Evolutionary conservation across 1,140 invertebrate genomes (phyloP).

Genomic region (Sycophaga agraensis): DNA sequence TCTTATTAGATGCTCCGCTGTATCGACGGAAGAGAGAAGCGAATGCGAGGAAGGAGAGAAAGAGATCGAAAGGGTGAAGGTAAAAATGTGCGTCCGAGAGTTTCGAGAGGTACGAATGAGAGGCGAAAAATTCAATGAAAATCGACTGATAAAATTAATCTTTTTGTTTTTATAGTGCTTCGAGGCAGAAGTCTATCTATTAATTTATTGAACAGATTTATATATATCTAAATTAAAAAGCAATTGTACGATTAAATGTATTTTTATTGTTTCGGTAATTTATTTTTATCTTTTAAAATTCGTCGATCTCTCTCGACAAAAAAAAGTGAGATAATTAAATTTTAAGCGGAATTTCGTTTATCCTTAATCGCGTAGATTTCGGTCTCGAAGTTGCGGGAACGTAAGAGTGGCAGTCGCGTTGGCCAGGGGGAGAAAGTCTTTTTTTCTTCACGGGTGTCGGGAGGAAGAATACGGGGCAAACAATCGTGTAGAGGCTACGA

Average conservation of each 20-base stretch:
- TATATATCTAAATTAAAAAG: not conserved
- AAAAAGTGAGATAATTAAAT: slow-evolving; percentile 12
- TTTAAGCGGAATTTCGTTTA: not conserved
- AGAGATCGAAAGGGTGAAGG: not conserved
- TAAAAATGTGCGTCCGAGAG: too few species aligned
- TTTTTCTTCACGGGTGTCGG: slow-evolving; percentile 9
- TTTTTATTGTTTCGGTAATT: slow-evolving; percentile 14
- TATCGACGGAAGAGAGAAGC: slow-evolving; percentile 24
- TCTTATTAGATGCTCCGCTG: slow-evolving; percentile 23
- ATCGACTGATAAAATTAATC: slow-evolving; percentile 18
- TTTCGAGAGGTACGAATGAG: too few species aligned
- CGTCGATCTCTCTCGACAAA: not conserved
- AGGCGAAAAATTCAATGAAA: slow-evolving; percentile 2
- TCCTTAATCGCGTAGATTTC: slow-evolving; percentile 5
- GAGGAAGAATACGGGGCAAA: not conserved
- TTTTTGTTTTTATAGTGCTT: slow-evolving; percentile 13
- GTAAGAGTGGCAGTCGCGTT: not conserved
- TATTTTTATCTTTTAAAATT: not conserved
- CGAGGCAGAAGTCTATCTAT: slow-evolving; percentile 14
- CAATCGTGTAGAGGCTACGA: slow-evolving; percentile 26
- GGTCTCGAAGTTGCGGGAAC: slow-evolving; percentile 11
- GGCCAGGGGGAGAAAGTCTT: not conserved
- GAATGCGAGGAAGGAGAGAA: not conserved
- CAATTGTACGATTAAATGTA: not conserved
- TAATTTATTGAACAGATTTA: slow-evolving; percentile 7